These are phyloP conservation scores for Cynaeus angustus DNA, from an alignment of 2,888 invertebrate genomes.

Conservation along the genomic window DNA sequence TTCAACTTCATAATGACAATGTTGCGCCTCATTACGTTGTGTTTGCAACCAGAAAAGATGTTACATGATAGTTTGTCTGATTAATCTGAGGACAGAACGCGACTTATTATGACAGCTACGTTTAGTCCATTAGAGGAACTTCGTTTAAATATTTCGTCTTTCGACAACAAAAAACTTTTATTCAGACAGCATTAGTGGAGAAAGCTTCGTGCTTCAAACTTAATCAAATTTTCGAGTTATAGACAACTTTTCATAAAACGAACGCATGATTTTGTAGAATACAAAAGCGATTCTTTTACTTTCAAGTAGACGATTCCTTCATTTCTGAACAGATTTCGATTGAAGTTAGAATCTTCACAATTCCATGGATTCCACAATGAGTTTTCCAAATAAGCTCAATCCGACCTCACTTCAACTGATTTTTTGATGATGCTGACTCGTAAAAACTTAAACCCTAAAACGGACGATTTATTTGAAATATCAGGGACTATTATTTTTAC, in stretches of 20 bases:
- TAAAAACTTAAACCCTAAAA: conserved; percentile 11
- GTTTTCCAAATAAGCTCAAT: conserved; percentile 11
- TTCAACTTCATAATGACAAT: too few relatives aligned
- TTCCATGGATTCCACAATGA: conserved; percentile 2
- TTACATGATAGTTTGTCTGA: conserved; percentile 4
- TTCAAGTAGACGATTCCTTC: background rate
- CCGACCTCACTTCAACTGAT: conserved; percentile 16
- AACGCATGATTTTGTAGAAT: background rate
- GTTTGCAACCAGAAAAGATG: too few relatives aligned
- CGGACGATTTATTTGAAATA: background rate
- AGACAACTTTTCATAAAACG: background rate
- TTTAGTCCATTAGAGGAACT: conserved; percentile 6
- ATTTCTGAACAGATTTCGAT: background rate
- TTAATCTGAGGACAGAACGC: background rate
- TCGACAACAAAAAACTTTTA: conserved; percentile 1
- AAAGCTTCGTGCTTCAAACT: background rate
- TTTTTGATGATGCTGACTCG: conserved; percentile 16
- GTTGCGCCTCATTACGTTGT: too few relatives aligned
- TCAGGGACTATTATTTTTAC: conserved; percentile 3
- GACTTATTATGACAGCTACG: background rate
- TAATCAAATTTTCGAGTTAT: conserved; percentile 5
- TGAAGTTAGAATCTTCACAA: background rate
- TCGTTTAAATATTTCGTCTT: background rate
- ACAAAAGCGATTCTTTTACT: background rate
- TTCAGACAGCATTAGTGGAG: conserved; percentile 5